Evolutionary conservation across 2,888 invertebrate genomes (phyloP), one percentile per base, ranked within the genome.

Genomic region (Eupithecia abbreviata): DNA sequence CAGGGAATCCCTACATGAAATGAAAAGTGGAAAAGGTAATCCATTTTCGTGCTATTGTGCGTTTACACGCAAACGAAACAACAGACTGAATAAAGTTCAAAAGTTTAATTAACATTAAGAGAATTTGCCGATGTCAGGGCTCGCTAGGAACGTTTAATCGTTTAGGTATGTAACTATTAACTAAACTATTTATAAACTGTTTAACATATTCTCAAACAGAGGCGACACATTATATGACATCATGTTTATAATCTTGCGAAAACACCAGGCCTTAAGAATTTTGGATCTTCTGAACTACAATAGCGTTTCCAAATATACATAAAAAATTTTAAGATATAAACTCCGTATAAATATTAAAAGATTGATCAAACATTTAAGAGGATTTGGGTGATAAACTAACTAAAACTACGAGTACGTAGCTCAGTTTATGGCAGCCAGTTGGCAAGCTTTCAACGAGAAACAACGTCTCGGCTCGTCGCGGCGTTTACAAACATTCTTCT

Each of bases 371-470:
- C 78, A 75, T 79, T 75, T 74, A 80, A 78, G 78, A 74, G 72
- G 72, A 70, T 3, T 70, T 41, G 30, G 69, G 72, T 72, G 72
- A 72, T 66, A 47, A 77, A 72, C 75, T 78, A 77, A 73, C 75
- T 77, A 76, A 76, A 18, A 78, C 65, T 69, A 67, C 62, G 62
- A 75, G 75, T 78, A 78, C 76, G 77, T 79, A 78, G 66, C 75
- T 81, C 79, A 77, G 77, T 82, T 81, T 80, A 83, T 79, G 74
- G 80, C 77, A 79, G 80, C 71, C 77, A 70, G 77, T 82, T 84
- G 84, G 84, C 84, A 82, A 77, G 55, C 77, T 78, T 82, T 82
- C 83, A 84, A 82, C 74, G 72, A 77, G 80, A 78, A 68, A 66
- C 72, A 70, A 67, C 73, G 72, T 70, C 72, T 71, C 78, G 72